These are phyloP conservation scores for Pocota personata DNA, from an alignment of 2,888 invertebrate species.

Conservation along the genomic window DNA sequence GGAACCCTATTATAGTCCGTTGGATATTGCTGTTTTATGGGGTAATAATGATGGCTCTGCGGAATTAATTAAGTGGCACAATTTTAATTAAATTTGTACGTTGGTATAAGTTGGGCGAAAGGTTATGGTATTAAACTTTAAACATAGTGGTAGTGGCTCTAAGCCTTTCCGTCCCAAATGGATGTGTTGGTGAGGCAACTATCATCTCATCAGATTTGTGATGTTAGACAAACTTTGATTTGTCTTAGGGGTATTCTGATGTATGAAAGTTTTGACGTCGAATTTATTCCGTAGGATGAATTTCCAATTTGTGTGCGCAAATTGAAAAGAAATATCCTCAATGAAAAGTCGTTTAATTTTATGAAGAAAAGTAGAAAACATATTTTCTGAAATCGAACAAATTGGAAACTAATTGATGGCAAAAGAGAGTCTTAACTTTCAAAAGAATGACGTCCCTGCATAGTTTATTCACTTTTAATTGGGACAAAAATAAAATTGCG, in stretches of 20 bases:
- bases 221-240: neutral
- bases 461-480: constrained; percentile 13
- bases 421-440: neutral
- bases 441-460: neutral
- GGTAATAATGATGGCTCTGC: constrained; percentile 68
- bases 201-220: neutral
- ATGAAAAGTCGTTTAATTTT: neutral
- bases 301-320: neutral
- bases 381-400: neutral
- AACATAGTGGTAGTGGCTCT: constrained; percentile 7
- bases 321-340: neutral
- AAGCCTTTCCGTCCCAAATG: neutral
- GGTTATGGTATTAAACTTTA: constrained; percentile 42
- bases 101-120: constrained; percentile 28
- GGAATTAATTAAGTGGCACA: constrained; percentile 71
- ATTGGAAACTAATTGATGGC: neutral
- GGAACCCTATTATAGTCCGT: constrained; percentile 69
- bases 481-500: neutral
- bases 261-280: neutral
- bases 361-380: neutral
- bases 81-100: constrained; percentile 69
- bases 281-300: no score
- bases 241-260: neutral
- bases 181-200: neutral
- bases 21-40: constrained; percentile 64